Base-by-base conservation (phyloP, 2,888 invertebrate species). In the Enchytraeus crypticus region DNA sequence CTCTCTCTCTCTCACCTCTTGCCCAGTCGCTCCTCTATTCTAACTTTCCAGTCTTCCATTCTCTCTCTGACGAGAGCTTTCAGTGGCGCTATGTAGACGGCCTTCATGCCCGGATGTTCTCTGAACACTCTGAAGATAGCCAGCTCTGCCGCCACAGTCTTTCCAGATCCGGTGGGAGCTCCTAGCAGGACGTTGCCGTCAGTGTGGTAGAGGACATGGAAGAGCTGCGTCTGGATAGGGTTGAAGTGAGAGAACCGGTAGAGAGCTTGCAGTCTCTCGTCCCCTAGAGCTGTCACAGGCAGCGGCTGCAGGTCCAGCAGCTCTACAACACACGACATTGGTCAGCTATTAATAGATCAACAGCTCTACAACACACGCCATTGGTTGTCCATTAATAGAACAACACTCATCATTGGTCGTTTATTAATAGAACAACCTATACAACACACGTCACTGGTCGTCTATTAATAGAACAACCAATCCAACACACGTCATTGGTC, bases 21-120 rank as follows among this genome's bases (percentile, higher is more conserved):
- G n/a, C 76, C 76, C 29, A 79, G 73, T 62, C 74, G 76, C 67
- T 76, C 69, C 61, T 77, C 77, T 45, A 79, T 72, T 57, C 77
- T 67, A 32, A 75, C 70, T 68, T 73, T 77, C 98, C 98, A 99
- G 78, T 99, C 98, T 53, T 87, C 87, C 58, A 98, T 91, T 69
- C 98, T 83, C 79, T 99, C 98, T 64, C 96, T 85, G 0, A 98
- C 98, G 11, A 99, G 82, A 11, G 98, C 97, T 81, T 99, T 99
- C 64, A 99, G 77, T 0, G 98, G 98, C 0, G 98, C 98, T 69
- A 99, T 96, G 76, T 99, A 99, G 0, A 98, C 95, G 26, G 92
- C 86, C 76, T 81, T 81, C 49, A 72, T 71, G 2, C 84, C 83
- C 0, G 92, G 90, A 73, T 88, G 85, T 63, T 86, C 84, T 65